Evolutionary conservation across 2,113 vertebrate genomes (phyloP).

Genomic region (Progne subis): DNA sequence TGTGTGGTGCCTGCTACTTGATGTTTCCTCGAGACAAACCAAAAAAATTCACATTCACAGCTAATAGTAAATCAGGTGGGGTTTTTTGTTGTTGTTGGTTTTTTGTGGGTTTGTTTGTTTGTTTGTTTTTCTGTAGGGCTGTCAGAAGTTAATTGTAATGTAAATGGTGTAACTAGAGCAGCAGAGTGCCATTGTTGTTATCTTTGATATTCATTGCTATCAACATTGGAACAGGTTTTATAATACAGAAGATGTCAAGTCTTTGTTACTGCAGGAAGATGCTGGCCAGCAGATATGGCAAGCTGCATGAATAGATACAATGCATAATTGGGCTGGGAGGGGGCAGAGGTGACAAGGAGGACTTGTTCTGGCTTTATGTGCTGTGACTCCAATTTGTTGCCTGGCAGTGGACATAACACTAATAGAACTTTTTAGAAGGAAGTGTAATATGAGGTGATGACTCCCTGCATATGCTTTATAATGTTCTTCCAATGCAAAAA

Average conservation of each 20-base stretch:
- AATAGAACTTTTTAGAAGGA: background rate
- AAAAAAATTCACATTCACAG: conserved; percentile 14
- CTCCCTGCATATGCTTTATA: background rate
- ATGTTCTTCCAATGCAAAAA: background rate
- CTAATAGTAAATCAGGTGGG: background rate
- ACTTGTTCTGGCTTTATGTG: background rate
- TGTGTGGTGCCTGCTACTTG: conserved; percentile 73
- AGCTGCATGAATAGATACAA: background rate
- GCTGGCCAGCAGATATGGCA: background rate
- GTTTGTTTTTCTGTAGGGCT: background rate
- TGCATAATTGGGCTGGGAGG: background rate
- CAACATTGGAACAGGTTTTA: background rate
- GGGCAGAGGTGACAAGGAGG: background rate
- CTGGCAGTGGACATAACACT: background rate
- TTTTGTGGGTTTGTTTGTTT: background rate
- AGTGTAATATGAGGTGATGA: background rate
- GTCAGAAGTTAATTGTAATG: background rate
- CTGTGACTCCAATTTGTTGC: background rate
- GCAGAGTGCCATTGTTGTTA: background rate
- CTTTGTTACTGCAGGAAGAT: background rate
- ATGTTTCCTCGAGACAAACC: conserved; percentile 74
- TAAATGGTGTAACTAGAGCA: background rate
- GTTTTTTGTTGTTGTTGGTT: background rate
- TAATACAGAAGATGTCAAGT: background rate
- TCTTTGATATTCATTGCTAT: background rate